phyloP scores from a whole-genome alignment of 2,888 invertebrate species.

The Meteorus colon region DNA sequence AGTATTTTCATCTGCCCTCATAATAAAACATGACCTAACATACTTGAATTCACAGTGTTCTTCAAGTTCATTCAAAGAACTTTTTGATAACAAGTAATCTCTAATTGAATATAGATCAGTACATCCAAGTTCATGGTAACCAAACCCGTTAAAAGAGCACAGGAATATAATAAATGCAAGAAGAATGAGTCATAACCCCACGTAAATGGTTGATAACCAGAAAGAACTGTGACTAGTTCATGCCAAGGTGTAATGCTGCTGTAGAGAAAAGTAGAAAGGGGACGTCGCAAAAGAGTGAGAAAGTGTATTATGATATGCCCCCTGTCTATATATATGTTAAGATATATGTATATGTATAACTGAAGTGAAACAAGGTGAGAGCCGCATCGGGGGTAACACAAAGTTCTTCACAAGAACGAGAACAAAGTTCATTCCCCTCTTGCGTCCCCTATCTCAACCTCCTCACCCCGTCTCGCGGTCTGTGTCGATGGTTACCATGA shows the following conservation, averaged over 20 bases:
- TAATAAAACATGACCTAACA: no score
- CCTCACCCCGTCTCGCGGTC: slow-evolving; percentile 45
- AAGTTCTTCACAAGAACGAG: slow-evolving; percentile 73
- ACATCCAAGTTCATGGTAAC: slow-evolving; percentile 34
- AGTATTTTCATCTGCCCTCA: no score
- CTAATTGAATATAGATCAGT: slow-evolving; percentile 15
- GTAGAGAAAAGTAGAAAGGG: slow-evolving; percentile 26
- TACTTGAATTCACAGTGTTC: no score
- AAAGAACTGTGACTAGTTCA: slow-evolving; percentile 72
- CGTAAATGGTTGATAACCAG: slow-evolving; percentile 61
- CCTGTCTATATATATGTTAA: slow-evolving; percentile 44
- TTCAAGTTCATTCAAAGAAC: slow-evolving; percentile 6
- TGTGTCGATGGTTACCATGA: slow-evolving; percentile 29
- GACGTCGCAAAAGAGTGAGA: slow-evolving; percentile 43
- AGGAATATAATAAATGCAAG: not conserved
- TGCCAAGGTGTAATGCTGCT: slow-evolving; percentile 63
- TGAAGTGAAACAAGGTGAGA: slow-evolving; percentile 45
- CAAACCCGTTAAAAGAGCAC: not conserved
- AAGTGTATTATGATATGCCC: slow-evolving; percentile 13
- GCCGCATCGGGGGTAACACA: slow-evolving; percentile 60
- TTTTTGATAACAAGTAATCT: not conserved
- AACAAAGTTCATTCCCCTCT: slow-evolving; percentile 69
- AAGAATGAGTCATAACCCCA: slow-evolving; percentile 13
- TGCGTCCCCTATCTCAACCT: slow-evolving; percentile 10
- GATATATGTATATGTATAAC: slow-evolving; percentile 29